Base-by-base conservation (phyloP, 2,888 invertebrate species). In the Cephus nigrinus region DNA sequence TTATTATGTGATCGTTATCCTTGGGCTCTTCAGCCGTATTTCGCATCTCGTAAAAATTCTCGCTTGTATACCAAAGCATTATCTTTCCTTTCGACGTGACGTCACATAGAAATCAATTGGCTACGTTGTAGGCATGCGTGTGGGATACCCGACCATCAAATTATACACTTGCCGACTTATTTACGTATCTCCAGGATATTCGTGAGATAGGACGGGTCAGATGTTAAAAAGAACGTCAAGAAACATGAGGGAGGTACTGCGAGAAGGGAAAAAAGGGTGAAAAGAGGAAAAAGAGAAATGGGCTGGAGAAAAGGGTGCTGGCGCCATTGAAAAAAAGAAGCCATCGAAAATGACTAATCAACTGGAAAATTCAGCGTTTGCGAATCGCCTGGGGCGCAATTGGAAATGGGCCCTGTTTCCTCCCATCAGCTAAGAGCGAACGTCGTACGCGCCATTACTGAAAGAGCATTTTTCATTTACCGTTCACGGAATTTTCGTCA, bases 331-430 rank as follows among this genome's bases (percentile, higher is more conserved):
- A 71, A 71, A 69, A 32, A 71, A 71, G 11, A 71, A 71, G 30
- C 30, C 23, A 32, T 31, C 71, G 71, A 71, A 71, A 71, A 71
- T 32, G 71, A 15, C 32, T 32, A 11, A 71, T 71, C 71, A 71
- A n/a, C 30, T 32, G 71, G 71, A 71, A 71, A 71, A 71, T 32
- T 71, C 71, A 71, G 15, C 71, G 71, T 71, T n/a, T n/a, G n/a
- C 15, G 71, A 32, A 71, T 71, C 71, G 71, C 71, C n/a, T 30
- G 15, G n/a, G 71, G 71, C 71, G 71, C 71, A 15, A 9, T 32
- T 30, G 71, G 15, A n/a, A 71, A 71, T n/a, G 71, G 15, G n/a
- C 71, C 71, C 71, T 30, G 71, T 71, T 32, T 71, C 15, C 71
- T 32, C n/a, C 71, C n/a, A 9, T 12, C 31, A 11, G 32, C 3